Base-by-base conservation (phyloP, 2,888 invertebrate species). In the Autographa gamma region DNA sequence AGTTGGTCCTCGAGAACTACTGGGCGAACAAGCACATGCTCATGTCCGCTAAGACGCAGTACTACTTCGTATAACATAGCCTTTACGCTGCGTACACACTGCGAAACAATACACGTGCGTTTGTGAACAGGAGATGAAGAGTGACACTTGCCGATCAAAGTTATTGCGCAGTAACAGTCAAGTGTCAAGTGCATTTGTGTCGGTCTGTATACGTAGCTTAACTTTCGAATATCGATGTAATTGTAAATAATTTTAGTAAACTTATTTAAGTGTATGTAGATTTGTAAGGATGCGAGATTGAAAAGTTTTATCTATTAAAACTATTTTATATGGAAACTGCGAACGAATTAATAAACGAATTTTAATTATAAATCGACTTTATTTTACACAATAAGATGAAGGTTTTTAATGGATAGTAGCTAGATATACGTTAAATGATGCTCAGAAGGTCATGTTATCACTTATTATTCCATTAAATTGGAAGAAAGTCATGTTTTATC, bases 1-100 rank as follows among this genome's bases (percentile, higher is more conserved):
- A 93, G 81, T 85, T 93, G 77, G 66, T 87, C 11, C 76, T 79
- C 2, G 89, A 91, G 48, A 79, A 86, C 48, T 85, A 87, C 67
- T 87, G 89, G 63, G 86, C 88, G 0, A 85, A 88, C 18, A 86
- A 88, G 56, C 83, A 85, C 6, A 81, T 90, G 64, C 84, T 90
- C 81, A 75, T 83, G 43, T 82, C 82, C 43, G 82, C 85, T 0
- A 85, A 81, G 56, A 76, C 84, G 60, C 86, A 84, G 6, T 83
- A 84, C 79, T 87, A 86, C 64, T 89, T 87, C 65, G 82, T 82
- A 2, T 88, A 81, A 74, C 25, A 8, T 19, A 16, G 16, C 16
- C 3, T 2, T 16, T 1, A 5, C 7, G 48, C 48, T 48, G 8
- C 48, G 16, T 48, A 11, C 5, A 48, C 48, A 48, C n/a, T n/a